Evolutionary conservation across 2,888 invertebrate genomes (phyloP).

Genomic region (Eupithecia exiguata): DNA sequence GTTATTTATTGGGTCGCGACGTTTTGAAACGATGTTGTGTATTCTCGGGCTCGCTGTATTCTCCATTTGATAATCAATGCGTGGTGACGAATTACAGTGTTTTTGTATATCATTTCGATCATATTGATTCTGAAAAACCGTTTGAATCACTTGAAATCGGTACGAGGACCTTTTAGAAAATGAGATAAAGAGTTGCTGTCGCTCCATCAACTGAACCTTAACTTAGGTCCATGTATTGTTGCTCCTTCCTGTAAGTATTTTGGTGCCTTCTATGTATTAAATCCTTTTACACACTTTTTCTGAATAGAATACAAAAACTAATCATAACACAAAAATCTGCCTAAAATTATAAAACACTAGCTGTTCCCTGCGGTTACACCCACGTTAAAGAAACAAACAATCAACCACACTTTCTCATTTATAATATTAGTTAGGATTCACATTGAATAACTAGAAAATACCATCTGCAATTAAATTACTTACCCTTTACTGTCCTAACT

Average conservation of each 20-base stretch:
- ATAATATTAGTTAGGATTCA: too few relatives aligned
- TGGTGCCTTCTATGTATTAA: neutral
- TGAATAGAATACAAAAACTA: neutral
- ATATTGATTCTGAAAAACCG: neutral
- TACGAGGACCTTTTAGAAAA: conserved; percentile 44
- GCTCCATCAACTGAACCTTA: conserved; percentile 54
- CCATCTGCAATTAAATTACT: neutral
- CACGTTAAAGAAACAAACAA: too few relatives aligned
- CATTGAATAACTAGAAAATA: neutral
- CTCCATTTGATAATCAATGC: conserved; percentile 28
- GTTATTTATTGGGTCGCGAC: conserved; percentile 46
- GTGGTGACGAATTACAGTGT: conserved; percentile 60
- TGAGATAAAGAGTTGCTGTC: conserved; percentile 60
- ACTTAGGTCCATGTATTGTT: conserved; percentile 83
- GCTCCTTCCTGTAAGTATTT: conserved; percentile 81
- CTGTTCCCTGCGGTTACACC: too few relatives aligned
- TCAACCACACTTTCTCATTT: too few relatives aligned
- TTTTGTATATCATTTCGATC: conserved; percentile 50
- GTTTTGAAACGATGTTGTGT: conserved; percentile 38
- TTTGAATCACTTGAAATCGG: neutral
- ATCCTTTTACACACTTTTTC: neutral
- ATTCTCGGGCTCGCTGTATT: conserved; percentile 23
- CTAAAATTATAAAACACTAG: neutral
- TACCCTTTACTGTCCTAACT: neutral
- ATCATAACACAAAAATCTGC: neutral